These are phyloP conservation scores for Maniola jurtina DNA, from an alignment of 1,140 invertebrate species.

Conservation along the genomic window DNA sequence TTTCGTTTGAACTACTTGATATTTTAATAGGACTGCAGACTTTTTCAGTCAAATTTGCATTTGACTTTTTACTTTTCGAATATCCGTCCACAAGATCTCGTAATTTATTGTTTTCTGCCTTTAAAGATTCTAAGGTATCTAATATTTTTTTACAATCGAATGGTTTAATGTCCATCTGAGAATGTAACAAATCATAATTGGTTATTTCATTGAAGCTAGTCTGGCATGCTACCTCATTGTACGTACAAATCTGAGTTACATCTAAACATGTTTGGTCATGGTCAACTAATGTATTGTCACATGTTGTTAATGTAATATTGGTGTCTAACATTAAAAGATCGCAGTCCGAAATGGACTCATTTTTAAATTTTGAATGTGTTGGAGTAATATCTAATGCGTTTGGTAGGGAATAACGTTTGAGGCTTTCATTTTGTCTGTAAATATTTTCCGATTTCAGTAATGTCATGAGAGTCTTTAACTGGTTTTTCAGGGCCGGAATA, in stretches of 20 bases:
- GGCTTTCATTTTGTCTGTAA: constrained; percentile 40
- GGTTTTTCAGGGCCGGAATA: constrained; percentile 60
- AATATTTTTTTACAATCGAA: constrained; percentile 28
- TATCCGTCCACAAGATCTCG: constrained; percentile 41
- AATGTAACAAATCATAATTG: constrained; percentile 33
- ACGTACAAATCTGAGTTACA: constrained; percentile 45
- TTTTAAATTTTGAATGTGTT: constrained; percentile 47
- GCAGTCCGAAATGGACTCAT: constrained; percentile 64
- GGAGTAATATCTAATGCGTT: constrained; percentile 49
- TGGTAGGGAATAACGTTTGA: constrained; percentile 56
- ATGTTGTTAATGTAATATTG: constrained; percentile 58
- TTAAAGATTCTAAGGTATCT: constrained; percentile 41
- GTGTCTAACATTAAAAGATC: constrained; percentile 72
- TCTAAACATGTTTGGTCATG: constrained; percentile 64
- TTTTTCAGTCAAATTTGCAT: constrained; percentile 24
- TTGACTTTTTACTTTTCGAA: constrained; percentile 24
- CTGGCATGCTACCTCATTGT: constrained; percentile 53
- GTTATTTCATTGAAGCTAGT: constrained; percentile 32
- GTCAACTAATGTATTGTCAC: constrained; percentile 55
- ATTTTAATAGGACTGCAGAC: constrained; percentile 44
- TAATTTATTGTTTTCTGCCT: constrained; percentile 54
- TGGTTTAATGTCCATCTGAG: constrained; percentile 28
- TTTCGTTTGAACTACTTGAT: constrained; percentile 14
- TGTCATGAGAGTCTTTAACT: constrained; percentile 51
- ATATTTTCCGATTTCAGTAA: constrained; percentile 50